A percentile compares a stretch with the other conserved stretches of the same genome.
Conservation (phyloP, 2,797 vertebrate species). For the Ptychobarbus kaznakovi region DNA sequence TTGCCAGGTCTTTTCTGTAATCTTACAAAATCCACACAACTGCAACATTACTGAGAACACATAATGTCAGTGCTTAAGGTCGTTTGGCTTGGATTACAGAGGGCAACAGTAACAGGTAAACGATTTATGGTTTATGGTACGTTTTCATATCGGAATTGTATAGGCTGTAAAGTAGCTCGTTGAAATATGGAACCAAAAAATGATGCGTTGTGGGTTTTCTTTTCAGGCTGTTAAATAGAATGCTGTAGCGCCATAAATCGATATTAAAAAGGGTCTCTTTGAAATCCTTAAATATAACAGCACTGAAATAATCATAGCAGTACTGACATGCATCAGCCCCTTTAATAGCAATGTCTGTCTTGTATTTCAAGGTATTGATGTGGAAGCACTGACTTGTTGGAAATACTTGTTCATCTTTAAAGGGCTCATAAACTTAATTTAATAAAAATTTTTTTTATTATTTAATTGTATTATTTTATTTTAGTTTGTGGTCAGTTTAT, state of each 20-base stretch:
- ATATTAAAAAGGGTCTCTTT: constrained; percentile 26
- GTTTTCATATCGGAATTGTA: background rate
- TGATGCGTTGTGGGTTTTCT: background rate
- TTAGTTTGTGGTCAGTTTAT: background rate
- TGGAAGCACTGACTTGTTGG: too few relatives aligned
- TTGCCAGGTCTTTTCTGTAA: constrained; percentile 35
- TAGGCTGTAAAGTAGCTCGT: constrained; percentile 20
- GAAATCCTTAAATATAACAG: constrained; percentile 17
- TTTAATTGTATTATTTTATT: background rate
- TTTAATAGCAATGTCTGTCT: background rate
- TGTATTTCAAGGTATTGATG: background rate
- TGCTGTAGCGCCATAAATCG: background rate
- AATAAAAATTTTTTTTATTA: background rate
- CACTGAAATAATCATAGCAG: constrained; percentile 20
- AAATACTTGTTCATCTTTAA: background rate
- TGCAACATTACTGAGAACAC: constrained; percentile 32
- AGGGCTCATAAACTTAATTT: background rate
- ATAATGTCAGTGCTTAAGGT: constrained; percentile 25
- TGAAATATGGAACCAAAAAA: constrained; percentile 5
- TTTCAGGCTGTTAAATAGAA: background rate
- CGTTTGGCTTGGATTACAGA: constrained; percentile 40
- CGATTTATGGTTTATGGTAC: constrained; percentile 26
- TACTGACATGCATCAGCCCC: background rate
- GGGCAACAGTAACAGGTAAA: constrained; percentile 20
- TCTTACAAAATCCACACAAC: constrained; percentile 30